Conservation (phyloP, 1,140 invertebrate species). For the Ceratina calcarata region DNA sequence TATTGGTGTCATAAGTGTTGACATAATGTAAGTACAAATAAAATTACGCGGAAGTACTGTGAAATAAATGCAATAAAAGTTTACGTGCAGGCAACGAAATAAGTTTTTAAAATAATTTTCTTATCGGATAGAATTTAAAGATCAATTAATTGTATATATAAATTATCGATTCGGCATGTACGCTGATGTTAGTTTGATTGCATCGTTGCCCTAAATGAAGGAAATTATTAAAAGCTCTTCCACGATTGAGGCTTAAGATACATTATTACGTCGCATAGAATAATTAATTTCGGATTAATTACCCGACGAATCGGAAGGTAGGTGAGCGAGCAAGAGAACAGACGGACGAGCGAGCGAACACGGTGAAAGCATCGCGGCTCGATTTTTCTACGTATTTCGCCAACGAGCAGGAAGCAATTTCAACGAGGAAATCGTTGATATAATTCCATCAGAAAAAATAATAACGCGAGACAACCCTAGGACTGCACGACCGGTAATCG, state of each 20-base stretch:
- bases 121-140: neutral
- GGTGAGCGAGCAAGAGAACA: neutral
- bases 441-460: slow-evolving; percentile 71
- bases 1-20: too few species aligned
- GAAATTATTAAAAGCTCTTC: neutral
- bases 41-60: too few species aligned
- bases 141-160: neutral
- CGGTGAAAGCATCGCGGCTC: slow-evolving; percentile 25
- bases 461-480: slow-evolving; percentile 49
- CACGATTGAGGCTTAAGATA: too few species aligned
- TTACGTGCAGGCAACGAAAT: too few species aligned
- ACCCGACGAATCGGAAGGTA: neutral
- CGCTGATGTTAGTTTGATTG: neutral
- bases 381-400: slow-evolving; percentile 50
- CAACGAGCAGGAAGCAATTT: slow-evolving; percentile 68
- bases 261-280: neutral
- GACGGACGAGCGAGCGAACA: neutral
- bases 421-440: slow-evolving; percentile 70
- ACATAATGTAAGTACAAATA: too few species aligned
- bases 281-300: slow-evolving; percentile 33
- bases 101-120: neutral
- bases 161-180: neutral
- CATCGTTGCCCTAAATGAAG: neutral
- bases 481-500: slow-evolving; percentile 25
- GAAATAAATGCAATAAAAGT: too few species aligned